phyloP scores from a whole-genome alignment of 2,888 invertebrate species.

The Zygogramma bicolorata region DNA sequence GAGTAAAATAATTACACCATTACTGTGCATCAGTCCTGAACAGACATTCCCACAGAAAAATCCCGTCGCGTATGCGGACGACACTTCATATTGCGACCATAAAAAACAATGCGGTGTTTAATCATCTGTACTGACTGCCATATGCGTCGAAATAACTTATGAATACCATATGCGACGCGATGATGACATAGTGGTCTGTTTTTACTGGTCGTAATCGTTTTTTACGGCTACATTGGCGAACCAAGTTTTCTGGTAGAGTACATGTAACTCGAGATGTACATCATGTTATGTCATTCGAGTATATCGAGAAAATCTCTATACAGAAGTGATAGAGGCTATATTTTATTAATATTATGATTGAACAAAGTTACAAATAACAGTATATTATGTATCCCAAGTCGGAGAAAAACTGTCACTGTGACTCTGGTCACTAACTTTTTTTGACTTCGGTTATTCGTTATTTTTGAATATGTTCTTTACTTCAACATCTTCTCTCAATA shows the following conservation, averaged over 20 bases:
- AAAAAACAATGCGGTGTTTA: slow-evolving; percentile 16
- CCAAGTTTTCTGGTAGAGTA: not conserved
- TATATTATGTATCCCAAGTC: too few species aligned
- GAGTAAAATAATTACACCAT: too few species aligned
- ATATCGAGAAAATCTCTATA: not conserved
- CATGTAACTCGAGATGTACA: not conserved
- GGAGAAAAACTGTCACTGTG: too few species aligned
- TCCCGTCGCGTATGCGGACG: not conserved
- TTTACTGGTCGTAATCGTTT: slow-evolving; percentile 16
- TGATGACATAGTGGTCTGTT: slow-evolving; percentile 17
- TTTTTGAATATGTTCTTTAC: too few species aligned
- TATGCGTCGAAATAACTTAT: slow-evolving; percentile 10
- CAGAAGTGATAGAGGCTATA: too few species aligned
- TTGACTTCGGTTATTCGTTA: too few species aligned
- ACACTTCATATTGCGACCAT: slow-evolving; percentile 8
- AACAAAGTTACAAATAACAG: too few species aligned
- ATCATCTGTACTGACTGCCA: slow-evolving; percentile 9
- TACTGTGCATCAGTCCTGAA: not conserved
- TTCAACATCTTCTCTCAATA: too few species aligned
- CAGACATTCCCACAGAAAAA: not conserved
- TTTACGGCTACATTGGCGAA: not conserved
- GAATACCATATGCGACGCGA: slow-evolving; percentile 14
- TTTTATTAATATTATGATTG: too few species aligned
- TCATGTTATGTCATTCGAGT: not conserved
- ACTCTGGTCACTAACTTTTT: too few species aligned